A percentile compares a stretch with the other conserved stretches of the same genome.
Conservation (phyloP, 2,888 invertebrate species). For the Amphipoea oculea region DNA sequence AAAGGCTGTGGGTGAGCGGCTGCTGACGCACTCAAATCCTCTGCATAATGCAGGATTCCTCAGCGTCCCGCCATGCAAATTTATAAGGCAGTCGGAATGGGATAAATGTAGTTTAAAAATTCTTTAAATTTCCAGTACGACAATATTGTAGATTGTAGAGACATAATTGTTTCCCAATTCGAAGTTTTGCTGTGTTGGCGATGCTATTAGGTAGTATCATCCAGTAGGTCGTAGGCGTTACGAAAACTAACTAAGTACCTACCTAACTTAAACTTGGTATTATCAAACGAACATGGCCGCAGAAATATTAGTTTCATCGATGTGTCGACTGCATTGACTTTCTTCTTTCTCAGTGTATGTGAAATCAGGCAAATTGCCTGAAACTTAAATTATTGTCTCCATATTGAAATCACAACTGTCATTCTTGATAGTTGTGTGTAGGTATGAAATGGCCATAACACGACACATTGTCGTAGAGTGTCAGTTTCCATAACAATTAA, state of each 20-base stretch:
- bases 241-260: too few relatives aligned
- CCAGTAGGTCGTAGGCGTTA: not conserved
- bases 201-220: not conserved
- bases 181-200: not conserved
- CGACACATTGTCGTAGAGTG: not conserved
- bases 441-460: not conserved
- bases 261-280: not conserved
- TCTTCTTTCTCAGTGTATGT: not conserved
- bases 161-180: not conserved
- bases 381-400: not conserved
- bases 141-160: not conserved
- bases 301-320: not conserved
- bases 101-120: conserved; percentile 28
- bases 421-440: not conserved
- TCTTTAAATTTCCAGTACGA: not conserved
- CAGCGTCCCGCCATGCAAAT: conserved; percentile 18
- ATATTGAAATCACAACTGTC: not conserved
- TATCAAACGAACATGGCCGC: not conserved
- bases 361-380: too few relatives aligned
- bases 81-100: conserved; percentile 31
- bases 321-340: not conserved
- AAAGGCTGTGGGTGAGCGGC: conserved; percentile 2
- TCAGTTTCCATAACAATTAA: not conserved
- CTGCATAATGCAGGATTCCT: conserved; percentile 63
- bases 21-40: conserved; percentile 57